Conservation (phyloP, 2,113 vertebrate species). For the Heliornis fulica region DNA sequence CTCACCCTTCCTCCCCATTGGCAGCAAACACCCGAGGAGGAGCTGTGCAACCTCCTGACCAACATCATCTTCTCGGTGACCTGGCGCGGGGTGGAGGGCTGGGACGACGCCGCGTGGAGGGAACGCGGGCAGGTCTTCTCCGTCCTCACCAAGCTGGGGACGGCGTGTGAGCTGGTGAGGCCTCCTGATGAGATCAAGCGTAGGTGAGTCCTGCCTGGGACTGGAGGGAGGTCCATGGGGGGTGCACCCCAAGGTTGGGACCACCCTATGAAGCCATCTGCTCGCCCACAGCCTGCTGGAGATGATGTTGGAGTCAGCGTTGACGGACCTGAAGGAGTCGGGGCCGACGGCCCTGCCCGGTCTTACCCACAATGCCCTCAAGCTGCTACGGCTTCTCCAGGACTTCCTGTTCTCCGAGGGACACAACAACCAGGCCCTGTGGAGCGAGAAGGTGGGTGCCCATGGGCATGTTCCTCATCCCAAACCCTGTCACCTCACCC, state of each 20-base stretch:
- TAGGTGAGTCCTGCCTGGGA: slow-evolving; percentile 70
- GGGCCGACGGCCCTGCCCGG: slow-evolving; percentile 62
- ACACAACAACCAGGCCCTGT: slow-evolving; percentile 86
- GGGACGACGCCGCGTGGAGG: slow-evolving; percentile 85
- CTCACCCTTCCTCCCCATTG: accelerated
- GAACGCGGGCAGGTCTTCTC: slow-evolving; percentile 96
- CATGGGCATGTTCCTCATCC: accelerated
- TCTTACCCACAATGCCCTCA: slow-evolving; percentile 84
- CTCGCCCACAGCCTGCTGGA: slow-evolving; percentile 83
- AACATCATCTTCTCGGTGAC: slow-evolving; percentile 92
- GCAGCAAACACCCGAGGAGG: slow-evolving; percentile 93
- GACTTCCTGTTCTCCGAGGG: slow-evolving; percentile 95
- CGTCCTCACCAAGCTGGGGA: slow-evolving; percentile 92
- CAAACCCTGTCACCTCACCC: too few relatives aligned
- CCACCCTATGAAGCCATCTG: accelerated
- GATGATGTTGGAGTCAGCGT: slow-evolving; percentile 97
- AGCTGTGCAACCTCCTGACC: slow-evolving; percentile 95
- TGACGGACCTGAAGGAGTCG: slow-evolving; percentile 87
- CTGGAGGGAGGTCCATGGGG: accelerated
- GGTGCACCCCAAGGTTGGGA: not conserved
- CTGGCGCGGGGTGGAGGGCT: slow-evolving; percentile 86
- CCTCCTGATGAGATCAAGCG: slow-evolving; percentile 93
- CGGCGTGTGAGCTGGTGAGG: slow-evolving; percentile 88
- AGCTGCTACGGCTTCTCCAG: slow-evolving; percentile 92
- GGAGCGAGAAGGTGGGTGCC: slow-evolving; percentile 92